Conservation (phyloP, 1,140 invertebrate species). For the Drosophila mojavensis region DNA sequence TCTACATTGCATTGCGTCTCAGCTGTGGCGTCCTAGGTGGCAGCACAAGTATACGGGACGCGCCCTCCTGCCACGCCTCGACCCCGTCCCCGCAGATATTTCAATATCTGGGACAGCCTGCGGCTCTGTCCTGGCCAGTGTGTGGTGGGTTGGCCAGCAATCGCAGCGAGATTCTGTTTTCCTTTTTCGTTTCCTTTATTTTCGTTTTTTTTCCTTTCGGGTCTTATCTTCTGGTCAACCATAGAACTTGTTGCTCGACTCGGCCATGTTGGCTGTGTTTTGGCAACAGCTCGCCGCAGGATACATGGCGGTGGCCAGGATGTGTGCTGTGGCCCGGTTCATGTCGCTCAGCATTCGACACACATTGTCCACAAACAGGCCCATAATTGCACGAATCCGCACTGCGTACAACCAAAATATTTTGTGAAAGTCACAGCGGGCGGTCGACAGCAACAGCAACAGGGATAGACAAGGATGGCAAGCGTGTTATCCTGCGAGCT, state of each 20-base stretch:
- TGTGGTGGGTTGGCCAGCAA: constrained; percentile 61
- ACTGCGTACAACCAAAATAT: constrained; percentile 83
- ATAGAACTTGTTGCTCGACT: constrained; percentile 55
- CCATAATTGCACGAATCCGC: constrained; percentile 70
- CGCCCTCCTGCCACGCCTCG: constrained; percentile 50
- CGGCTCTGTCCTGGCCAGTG: constrained; percentile 53
- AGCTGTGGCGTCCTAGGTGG: constrained; percentile 47
- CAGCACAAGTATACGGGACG: constrained; percentile 63
- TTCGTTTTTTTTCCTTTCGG: not conserved
- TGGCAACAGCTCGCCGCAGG: constrained; percentile 73
- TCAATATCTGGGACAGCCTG: constrained; percentile 33
- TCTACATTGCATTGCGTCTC: constrained; percentile 51
- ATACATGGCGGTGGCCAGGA: constrained; percentile 28
- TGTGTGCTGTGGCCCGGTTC: constrained; percentile 28
- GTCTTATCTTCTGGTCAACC: constrained; percentile 72
- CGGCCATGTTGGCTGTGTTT: constrained; percentile 42
- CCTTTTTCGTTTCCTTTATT: constrained; percentile 1
- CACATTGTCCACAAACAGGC: constrained; percentile 60
- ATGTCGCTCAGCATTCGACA: constrained; percentile 60
- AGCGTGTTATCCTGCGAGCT: constrained; percentile 44
- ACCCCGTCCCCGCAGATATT: constrained; percentile 8
- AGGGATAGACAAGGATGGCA: constrained; percentile 18
- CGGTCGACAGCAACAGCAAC: constrained; percentile 7
- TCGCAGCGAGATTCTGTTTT: constrained; percentile 10
- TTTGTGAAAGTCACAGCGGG: constrained; percentile 80